phyloP scores from a whole-genome alignment of 2,797 vertebrate species.

The Sardinella longiceps region DNA sequence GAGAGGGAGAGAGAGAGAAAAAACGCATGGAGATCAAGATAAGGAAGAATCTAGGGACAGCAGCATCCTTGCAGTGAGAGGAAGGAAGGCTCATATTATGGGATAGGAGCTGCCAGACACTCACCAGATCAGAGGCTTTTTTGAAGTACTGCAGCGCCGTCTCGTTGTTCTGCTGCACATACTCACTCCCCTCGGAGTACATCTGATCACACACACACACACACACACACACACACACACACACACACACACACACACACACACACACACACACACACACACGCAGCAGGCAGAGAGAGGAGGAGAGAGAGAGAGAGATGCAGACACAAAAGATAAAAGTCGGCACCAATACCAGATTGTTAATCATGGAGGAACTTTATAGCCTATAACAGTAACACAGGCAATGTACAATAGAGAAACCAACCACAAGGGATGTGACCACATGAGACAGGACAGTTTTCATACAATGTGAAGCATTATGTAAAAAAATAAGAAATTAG shows the following conservation, averaged over 20 bases:
- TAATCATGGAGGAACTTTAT: neutral
- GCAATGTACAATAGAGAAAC: neutral
- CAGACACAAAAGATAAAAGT: too few relatives aligned
- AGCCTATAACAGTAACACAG: neutral
- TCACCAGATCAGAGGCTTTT: slow-evolving; percentile 96
- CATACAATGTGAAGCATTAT: too few relatives aligned
- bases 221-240: slow-evolving; percentile 19
- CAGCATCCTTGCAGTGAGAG: neutral
- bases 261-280: neutral
- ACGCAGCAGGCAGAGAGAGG: neutral
- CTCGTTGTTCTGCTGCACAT: slow-evolving; percentile 93
- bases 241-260: neutral
- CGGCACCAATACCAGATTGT: neutral
- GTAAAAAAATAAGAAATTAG: too few relatives aligned
- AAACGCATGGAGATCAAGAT: neutral
- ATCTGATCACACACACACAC: slow-evolving; percentile 75
- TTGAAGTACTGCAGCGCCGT: slow-evolving; percentile 97
- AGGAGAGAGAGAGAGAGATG: neutral
- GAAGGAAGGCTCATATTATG: neutral
- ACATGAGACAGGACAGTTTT: neutral
- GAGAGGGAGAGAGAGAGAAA: neutral
- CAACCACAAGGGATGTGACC: neutral
- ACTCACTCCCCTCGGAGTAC: slow-evolving; percentile 97
- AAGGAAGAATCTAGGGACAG: neutral
- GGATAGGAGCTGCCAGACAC: slow-evolving; percentile 35